Conservation (phyloP, 2,888 invertebrate genomes). For the Malachius bipustulatus region DNA sequence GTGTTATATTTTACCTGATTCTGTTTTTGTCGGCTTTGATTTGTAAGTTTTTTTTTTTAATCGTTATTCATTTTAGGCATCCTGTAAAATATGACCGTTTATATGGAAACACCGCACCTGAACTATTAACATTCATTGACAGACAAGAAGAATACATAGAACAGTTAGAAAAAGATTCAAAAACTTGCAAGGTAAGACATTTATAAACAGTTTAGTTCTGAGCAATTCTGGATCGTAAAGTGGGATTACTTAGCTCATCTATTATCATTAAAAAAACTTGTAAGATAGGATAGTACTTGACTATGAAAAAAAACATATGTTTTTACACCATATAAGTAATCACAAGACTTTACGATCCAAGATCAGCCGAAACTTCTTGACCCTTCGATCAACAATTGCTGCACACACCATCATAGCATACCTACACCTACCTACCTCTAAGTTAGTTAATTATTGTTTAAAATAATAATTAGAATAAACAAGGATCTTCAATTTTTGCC, state of each 20-base stretch:
- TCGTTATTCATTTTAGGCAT: slow-evolving; percentile 19
- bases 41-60: slow-evolving; percentile 8
- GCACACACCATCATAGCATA: no score
- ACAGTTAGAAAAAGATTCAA: slow-evolving; percentile 73
- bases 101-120: slow-evolving; percentile 42
- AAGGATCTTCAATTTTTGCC: slow-evolving; percentile 12
- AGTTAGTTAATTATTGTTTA: neutral
- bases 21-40: slow-evolving; percentile 11
- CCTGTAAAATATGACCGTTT: slow-evolving; percentile 20
- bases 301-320: no score
- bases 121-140: slow-evolving; percentile 69
- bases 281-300: no score
- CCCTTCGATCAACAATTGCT: no score
- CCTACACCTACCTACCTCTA: no score
- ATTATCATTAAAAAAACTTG: no score
- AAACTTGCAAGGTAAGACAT: slow-evolving; percentile 67
- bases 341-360: no score
- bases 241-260: no score
- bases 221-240: no score
- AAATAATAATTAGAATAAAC: neutral
- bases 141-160: slow-evolving; percentile 81
- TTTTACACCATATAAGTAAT: no score
- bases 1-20: neutral
- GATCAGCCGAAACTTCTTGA: no score
- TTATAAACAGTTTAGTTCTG: no score